A percentile compares a stretch with the other conserved stretches of the same genome.
Conservation (phyloP, 2,888 invertebrate species). For the Pemphredon lugubris region DNA sequence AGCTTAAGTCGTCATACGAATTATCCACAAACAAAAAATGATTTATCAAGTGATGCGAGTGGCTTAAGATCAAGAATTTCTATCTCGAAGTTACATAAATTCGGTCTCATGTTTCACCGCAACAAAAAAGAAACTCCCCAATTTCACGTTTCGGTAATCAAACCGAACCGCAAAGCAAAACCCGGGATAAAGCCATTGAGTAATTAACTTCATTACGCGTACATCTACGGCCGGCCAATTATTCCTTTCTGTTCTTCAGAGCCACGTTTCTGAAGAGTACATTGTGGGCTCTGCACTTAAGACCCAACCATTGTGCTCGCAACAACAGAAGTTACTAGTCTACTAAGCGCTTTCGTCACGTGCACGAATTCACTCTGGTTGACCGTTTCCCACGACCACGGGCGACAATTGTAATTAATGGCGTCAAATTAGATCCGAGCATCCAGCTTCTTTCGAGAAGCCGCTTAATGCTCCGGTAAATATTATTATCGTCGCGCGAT, state of each 20-base stretch:
- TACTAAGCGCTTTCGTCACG: conserved; percentile 48
- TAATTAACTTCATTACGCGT: conserved; percentile 31
- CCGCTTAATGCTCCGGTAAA: conserved; percentile 25
- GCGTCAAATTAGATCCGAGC: conserved; percentile 55
- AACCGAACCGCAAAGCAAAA: not conserved
- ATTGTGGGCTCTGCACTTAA: conserved; percentile 24
- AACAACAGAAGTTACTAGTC: conserved; percentile 47
- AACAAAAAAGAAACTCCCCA: too few species aligned
- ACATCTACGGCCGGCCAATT: conserved; percentile 25
- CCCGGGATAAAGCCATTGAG: conserved; percentile 14
- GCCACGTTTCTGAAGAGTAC: conserved; percentile 29
- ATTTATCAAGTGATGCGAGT: too few species aligned
- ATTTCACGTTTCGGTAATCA: too few species aligned
- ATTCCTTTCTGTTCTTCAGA: conserved; percentile 21
- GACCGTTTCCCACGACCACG: conserved; percentile 58
- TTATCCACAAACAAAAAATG: too few species aligned
- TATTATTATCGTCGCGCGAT: conserved; percentile 28
- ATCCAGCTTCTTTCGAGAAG: conserved; percentile 49
- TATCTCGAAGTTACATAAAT: too few species aligned
- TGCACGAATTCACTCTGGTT: conserved; percentile 29
- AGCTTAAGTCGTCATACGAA: too few species aligned
- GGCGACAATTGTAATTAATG: conserved; percentile 64
- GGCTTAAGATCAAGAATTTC: too few species aligned
- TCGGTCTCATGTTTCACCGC: not conserved
- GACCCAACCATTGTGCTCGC: conserved; percentile 41